Evolutionary conservation across 2,797 vertebrate genomes (phyloP), one percentile per base, ranked within the genome.

Genomic region (Artibeus jamaicensis): DNA sequence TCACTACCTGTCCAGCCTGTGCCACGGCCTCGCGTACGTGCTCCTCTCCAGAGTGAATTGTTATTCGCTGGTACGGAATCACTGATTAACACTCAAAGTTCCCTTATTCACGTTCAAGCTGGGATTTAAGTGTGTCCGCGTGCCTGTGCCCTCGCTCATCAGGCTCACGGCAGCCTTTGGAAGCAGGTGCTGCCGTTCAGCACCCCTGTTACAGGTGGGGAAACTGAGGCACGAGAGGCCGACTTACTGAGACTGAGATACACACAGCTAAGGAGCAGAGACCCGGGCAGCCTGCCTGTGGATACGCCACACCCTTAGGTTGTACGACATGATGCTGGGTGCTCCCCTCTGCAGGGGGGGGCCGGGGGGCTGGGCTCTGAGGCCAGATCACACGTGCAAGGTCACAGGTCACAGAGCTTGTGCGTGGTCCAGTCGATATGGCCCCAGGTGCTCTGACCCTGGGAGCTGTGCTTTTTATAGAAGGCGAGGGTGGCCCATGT

Each of bases 1-100:
- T 21, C 62, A 14, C 59, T 1, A 0, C 0, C 5, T 26, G 59
- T 29, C 0, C 0, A 16, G 37, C 37, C 44, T 4, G 42, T 6
- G 37, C 65, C 4, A 0, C 4, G n/a, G 65, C 32, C 22, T 68
- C 19, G 3, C 0, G 0, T 9, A 44, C 12, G 0, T 6, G 12
- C 46, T n/a, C n/a, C 29, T 12, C 55, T 10, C 12, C 9, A 18
- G 9, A 3, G 37, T 9, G 34, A 9, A 12, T 16, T 53, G 2
- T 57, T 37, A 2, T 10, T 65, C 2, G 37, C 34, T 24, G 26
- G 44, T 14, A 26, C 18, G 18, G 39, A 22, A 16, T 5, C 34
- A 9, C 21, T 50, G 1, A 15, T 10, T 14, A 16, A 21, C 3
- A 11, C 37, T 15, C 24, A 9, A 15, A 73, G 42, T 29, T 46